These are phyloP conservation scores for Hyles euphorbiae DNA, from an alignment of 1,140 invertebrate species.

Conservation along the genomic window DNA sequence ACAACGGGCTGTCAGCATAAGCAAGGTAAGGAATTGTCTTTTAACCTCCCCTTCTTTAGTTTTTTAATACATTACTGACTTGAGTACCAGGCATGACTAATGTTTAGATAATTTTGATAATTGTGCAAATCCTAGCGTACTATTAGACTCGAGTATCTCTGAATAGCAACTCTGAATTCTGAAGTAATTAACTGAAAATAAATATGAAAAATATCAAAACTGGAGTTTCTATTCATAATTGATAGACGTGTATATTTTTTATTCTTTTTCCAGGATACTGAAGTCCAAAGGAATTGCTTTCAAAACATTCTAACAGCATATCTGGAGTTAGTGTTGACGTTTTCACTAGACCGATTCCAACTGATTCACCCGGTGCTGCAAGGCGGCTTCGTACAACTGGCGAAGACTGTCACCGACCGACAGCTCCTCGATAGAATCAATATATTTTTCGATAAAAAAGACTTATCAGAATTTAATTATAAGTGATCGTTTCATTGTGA, in stretches of 20 bases:
- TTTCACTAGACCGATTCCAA: slow-evolving; percentile 74
- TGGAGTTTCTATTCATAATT: too few species aligned
- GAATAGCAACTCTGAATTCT: too few species aligned
- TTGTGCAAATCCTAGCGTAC: too few species aligned
- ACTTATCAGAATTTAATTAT: slow-evolving; percentile 57
- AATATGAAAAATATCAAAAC: too few species aligned
- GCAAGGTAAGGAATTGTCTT: slow-evolving; percentile 79
- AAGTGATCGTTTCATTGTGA: slow-evolving; percentile 59
- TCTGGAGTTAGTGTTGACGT: slow-evolving; percentile 75
- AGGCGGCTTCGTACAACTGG: slow-evolving; percentile 73
- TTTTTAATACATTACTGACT: too few species aligned
- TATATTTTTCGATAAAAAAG: slow-evolving; percentile 70
- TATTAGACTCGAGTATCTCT: too few species aligned
- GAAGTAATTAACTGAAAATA: too few species aligned
- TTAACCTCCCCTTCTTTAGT: too few species aligned
- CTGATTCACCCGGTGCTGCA: slow-evolving; percentile 74
- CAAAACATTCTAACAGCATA: slow-evolving; percentile 78
- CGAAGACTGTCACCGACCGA: slow-evolving; percentile 74
- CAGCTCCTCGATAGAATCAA: slow-evolving; percentile 67
- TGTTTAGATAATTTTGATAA: too few species aligned
- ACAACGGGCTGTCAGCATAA: slow-evolving; percentile 85
- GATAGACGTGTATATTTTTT: too few species aligned
- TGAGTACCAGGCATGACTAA: too few species aligned
- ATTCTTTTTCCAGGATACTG: slow-evolving; percentile 68
- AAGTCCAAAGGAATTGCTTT: slow-evolving; percentile 75